Conservation (phyloP, 2,888 invertebrate species). For the Drosophila rubida region DNA sequence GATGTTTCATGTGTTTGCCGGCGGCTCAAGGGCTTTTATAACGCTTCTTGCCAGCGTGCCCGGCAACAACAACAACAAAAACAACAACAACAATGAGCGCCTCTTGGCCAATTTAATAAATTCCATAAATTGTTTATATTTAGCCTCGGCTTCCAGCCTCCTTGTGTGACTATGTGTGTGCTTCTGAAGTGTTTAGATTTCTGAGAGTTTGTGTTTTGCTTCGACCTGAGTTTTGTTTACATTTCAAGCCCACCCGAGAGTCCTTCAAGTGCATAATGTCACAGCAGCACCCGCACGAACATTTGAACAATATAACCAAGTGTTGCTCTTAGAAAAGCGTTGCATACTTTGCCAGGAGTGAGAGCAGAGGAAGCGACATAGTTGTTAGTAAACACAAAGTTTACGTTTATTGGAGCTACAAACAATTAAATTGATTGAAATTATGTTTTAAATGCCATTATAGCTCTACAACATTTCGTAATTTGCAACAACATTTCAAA, state of each 20-base stretch:
- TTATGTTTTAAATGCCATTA: too few species aligned
- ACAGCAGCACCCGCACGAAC: slow-evolving; percentile 13
- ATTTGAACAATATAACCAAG: slow-evolving; percentile 22
- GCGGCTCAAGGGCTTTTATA: slow-evolving; percentile 53
- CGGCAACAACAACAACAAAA: slow-evolving; percentile 31
- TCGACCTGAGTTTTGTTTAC: slow-evolving; percentile 42
- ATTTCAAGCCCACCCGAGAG: slow-evolving; percentile 21
- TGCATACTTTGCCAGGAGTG: slow-evolving; percentile 25
- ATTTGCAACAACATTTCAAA: too few species aligned
- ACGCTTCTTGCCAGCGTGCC: slow-evolving; percentile 20
- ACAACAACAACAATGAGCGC: slow-evolving; percentile 43
- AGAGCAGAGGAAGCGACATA: too few species aligned
- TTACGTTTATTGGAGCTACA: too few species aligned
- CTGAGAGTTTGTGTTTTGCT: slow-evolving; percentile 20
- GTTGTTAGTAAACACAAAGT: too few species aligned
- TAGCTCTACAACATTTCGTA: too few species aligned
- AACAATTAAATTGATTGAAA: too few species aligned
- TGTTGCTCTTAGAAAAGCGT: slow-evolving; percentile 42
- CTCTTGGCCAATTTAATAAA: slow-evolving; percentile 80
- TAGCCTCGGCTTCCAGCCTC: slow-evolving; percentile 32
- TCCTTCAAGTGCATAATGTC: slow-evolving; percentile 22
- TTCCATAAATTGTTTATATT: slow-evolving; percentile 80
- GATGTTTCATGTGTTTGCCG: slow-evolving; percentile 34
- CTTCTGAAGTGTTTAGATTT: slow-evolving; percentile 29
- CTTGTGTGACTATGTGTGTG: slow-evolving; percentile 10